A percentile compares a stretch with the other conserved stretches of the same genome.
Conservation (phyloP, 1,140 invertebrate species). For the Trichonephila clavipes region DNA sequence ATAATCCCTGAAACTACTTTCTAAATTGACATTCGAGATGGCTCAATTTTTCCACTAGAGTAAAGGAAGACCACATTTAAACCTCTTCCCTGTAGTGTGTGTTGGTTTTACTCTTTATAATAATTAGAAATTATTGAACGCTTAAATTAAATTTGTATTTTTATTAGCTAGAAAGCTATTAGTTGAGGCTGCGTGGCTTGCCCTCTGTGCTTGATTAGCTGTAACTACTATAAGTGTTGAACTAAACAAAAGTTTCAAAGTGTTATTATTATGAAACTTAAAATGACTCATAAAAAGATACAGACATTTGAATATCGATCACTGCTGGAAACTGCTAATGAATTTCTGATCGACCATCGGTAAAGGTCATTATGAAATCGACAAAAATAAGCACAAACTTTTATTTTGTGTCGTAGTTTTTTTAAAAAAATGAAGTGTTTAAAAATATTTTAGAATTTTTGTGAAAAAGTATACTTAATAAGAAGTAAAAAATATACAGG, state of each 20-base stretch:
- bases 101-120: conserved; percentile 4
- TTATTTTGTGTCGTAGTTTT: no score
- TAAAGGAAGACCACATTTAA: not conserved
- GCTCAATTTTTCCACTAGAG: not conserved
- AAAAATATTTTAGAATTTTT: no score
- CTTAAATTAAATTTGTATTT: not conserved
- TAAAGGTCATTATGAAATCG: not conserved
- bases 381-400: no score
- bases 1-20: not conserved
- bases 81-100: no score
- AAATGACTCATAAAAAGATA: not conserved
- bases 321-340: not conserved
- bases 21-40: not conserved
- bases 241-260: not conserved
- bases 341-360: not conserved
- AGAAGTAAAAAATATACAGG: no score
- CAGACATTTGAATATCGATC: not conserved
- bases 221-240: not conserved
- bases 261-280: not conserved
- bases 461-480: no score
- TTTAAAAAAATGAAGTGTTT: no score
- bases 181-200: not conserved
- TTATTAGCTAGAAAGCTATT: not conserved
- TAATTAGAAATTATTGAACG: conserved; percentile 13
- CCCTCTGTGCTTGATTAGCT: not conserved